A percentile compares a stretch with the other conserved stretches of the same genome.
phyloP scores from a whole-genome alignment of 1,140 invertebrate genomes.

The Macrotrachela quadricornifera region DNA sequence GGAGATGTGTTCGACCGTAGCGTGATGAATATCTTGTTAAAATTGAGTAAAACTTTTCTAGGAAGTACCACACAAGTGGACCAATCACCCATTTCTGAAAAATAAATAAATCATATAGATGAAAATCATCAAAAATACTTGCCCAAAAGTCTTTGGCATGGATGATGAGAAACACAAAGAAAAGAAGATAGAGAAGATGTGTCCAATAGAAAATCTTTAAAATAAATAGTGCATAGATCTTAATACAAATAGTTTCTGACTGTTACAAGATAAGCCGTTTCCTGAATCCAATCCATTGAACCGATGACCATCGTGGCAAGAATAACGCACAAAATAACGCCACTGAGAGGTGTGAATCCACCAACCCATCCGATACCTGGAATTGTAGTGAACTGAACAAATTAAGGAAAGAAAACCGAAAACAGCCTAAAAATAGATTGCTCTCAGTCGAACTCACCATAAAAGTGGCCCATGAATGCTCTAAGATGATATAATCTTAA shows the following conservation, averaged over 20 bases:
- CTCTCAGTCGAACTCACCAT: no score
- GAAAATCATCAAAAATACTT: no score
- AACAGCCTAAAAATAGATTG: no score
- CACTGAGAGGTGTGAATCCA: constrained; percentile 59
- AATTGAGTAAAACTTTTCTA: no score
- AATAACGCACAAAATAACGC: constrained; percentile 48
- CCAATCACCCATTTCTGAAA: no score
- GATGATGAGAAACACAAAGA: constrained; percentile 60
- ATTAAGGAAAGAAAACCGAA: no score
- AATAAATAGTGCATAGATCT: not conserved
- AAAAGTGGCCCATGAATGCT: no score
- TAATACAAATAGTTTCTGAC: constrained; percentile 47
- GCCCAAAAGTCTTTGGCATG: constrained; percentile 59
- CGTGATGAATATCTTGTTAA: no score
- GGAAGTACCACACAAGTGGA: no score
- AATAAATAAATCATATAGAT: no score
- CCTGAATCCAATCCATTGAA: constrained; percentile 60
- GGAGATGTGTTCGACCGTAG: no score
- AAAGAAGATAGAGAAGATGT: constrained; percentile 66
- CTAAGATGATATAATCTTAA: no score
- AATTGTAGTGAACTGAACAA: constrained; percentile 46
- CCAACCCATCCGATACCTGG: constrained; percentile 42
- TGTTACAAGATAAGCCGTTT: constrained; percentile 43
- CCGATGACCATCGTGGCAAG: constrained; percentile 56
- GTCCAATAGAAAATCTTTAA: constrained; percentile 76